Conservation (phyloP, 2,113 vertebrate genomes). For the Anoplopoma fimbria region DNA sequence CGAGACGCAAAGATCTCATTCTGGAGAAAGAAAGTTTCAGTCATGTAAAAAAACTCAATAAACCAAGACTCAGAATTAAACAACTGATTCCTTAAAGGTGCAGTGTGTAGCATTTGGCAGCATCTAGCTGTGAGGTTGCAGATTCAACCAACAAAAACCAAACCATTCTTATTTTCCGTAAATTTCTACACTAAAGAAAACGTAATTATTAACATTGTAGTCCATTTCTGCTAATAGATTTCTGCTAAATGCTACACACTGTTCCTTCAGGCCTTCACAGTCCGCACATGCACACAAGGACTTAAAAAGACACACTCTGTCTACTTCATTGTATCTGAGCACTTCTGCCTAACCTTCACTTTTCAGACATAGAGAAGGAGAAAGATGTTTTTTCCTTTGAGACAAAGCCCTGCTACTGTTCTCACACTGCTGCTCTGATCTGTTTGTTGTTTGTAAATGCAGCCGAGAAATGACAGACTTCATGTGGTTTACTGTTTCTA, state of each 20-base stretch:
- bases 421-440: slow-evolving; percentile 26
- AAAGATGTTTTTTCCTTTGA: slow-evolving; percentile 26
- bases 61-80: background rate
- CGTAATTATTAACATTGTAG: background rate
- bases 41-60: slow-evolving; percentile 5
- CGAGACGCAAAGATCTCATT: slow-evolving; percentile 98
- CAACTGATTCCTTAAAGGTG: background rate
- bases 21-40: slow-evolving; percentile 73
- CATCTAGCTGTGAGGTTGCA: too few relatives aligned
- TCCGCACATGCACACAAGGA: background rate
- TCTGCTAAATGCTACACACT: background rate
- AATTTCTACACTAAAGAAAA: background rate
- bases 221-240: too few relatives aligned
- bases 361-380: background rate
- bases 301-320: background rate
- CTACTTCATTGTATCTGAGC: background rate
- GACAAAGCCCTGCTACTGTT: slow-evolving; percentile 17
- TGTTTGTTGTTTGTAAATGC: slow-evolving; percentile 40
- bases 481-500: slow-evolving; percentile 56
- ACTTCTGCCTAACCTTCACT: background rate
- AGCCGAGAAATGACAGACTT: slow-evolving; percentile 50
- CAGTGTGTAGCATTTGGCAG: background rate
- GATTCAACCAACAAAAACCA: background rate
- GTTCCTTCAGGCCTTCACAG: background rate
- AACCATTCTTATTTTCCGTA: background rate